Base-by-base conservation (phyloP, 2,888 invertebrate species). In the Xylota sylvarum region DNA sequence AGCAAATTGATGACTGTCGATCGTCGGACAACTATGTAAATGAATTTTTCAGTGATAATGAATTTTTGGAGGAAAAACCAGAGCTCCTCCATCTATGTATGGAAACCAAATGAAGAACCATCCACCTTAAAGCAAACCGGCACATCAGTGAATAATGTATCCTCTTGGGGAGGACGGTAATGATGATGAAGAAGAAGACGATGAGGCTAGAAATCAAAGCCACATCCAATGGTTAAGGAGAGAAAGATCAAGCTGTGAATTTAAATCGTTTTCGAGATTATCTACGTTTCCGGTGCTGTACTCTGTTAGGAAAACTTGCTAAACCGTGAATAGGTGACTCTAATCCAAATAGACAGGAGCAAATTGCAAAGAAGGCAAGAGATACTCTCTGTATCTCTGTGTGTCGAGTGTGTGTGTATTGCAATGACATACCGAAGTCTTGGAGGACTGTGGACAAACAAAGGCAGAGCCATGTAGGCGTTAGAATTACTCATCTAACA, bases 231-330 rank as follows among this genome's bases (percentile, higher is more conserved):
- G 37, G 43, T 14, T 50, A n/a, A 58, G 30, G 55, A 76, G 55
- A 76, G 50, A 48, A 43, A 37, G 77, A 77, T 77, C 85, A 86
- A 77, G 85, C 85, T 86, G 85, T 86, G 85, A 81, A 81, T 86
- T 86, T 86, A 81, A 86, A 86, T 86, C 58, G 81, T 72, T 81
- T 86, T 86, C 37, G 65, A 72, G 67, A 86, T 86, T 72, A 81
- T 69, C 46, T 14, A 67, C 48, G 32, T 81, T 77, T 86, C 81
- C 85, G 77, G 76, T 70, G 30, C 32, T 65, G 19, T 65, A 46
- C 74, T 46, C n/a, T 50, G 32, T 52, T 60, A 64, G 23, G 40
- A 10, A 50, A 58, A 74, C 52, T 46, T 62, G 55, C 43, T 58
- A 43, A 65, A 19, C 50, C 65, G 50, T 60, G 64, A 52, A 50